These are phyloP conservation scores for Oreocharis arfaki DNA, from an alignment of 2,113 vertebrate species.

Conservation along the genomic window DNA sequence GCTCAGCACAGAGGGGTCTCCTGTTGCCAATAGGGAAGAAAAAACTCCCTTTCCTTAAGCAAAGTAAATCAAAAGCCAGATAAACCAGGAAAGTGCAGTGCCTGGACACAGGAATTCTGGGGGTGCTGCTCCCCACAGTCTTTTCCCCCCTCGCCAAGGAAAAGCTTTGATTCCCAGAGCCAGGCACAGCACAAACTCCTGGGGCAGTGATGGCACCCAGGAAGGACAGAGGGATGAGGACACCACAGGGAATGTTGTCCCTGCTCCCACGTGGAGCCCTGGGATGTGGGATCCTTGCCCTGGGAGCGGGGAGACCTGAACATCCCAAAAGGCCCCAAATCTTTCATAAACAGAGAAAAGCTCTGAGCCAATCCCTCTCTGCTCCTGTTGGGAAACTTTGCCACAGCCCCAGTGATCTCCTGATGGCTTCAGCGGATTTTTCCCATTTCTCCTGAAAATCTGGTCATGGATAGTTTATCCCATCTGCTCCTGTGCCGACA, in stretches of 20 bases:
- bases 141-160: background rate
- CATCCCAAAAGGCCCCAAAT: background rate
- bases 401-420: background rate
- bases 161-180: background rate
- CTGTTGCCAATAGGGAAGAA: background rate
- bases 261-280: background rate
- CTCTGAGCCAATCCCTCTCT: background rate
- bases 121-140: background rate
- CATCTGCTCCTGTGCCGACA: background rate
- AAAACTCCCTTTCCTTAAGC: background rate
- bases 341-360: background rate
- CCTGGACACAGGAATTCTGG: background rate
- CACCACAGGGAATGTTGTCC: background rate
- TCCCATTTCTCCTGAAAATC: slow-evolving; percentile 3
- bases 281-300: background rate
- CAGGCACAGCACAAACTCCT: background rate
- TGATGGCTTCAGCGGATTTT: background rate
- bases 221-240: background rate
- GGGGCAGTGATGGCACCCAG: no score
- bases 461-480: slow-evolving; percentile 8
- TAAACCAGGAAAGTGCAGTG: background rate
- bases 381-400: background rate
- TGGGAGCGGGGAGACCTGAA: background rate
- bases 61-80: background rate
- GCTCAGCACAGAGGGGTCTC: background rate